A percentile compares a stretch with the other conserved stretches of the same genome.
Conservation (phyloP, 2,888 invertebrate genomes). For the Latrodectus elegans region DNA sequence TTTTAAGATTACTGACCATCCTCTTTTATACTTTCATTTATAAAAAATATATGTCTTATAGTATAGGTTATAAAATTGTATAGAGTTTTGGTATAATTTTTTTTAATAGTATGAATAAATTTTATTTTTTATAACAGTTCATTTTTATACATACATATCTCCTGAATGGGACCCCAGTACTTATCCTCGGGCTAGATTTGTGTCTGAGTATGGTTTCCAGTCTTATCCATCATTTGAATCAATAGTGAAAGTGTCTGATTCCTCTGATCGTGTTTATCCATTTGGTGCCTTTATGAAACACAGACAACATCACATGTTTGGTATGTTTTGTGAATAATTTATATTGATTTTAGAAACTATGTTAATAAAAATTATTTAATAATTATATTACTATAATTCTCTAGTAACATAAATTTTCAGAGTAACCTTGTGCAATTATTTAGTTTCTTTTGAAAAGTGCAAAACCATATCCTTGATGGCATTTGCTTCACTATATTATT, state of each 20-base stretch:
- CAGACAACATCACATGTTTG: slow-evolving; percentile 90
- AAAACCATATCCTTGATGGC: too few species aligned
- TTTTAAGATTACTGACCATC: too few species aligned
- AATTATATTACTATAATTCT: too few species aligned
- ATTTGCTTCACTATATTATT: too few species aligned
- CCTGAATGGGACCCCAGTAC: slow-evolving; percentile 87
- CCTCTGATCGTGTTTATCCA: slow-evolving; percentile 74
- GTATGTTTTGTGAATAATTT: slow-evolving; percentile 76
- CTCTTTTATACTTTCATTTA: too few species aligned
- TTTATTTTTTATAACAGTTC: slow-evolving; percentile 72
- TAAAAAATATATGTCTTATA: too few species aligned
- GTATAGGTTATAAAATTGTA: too few species aligned
- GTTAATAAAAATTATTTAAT: too few species aligned
- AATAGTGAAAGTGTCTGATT: slow-evolving; percentile 78
- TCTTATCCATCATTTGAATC: slow-evolving; percentile 86
- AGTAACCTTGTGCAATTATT: too few species aligned
- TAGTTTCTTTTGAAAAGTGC: too few species aligned
- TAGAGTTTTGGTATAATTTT: neutral
- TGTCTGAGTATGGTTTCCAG: slow-evolving; percentile 97
- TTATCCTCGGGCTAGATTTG: slow-evolving; percentile 89
- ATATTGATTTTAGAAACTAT: too few species aligned
- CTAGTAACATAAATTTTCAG: too few species aligned
- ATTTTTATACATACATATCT: slow-evolving; percentile 85
- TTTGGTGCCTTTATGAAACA: slow-evolving; percentile 79
- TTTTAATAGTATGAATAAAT: neutral